Evolutionary conservation across 1,140 invertebrate species (phyloP).

Genomic region (Eurosta solidaginis): DNA sequence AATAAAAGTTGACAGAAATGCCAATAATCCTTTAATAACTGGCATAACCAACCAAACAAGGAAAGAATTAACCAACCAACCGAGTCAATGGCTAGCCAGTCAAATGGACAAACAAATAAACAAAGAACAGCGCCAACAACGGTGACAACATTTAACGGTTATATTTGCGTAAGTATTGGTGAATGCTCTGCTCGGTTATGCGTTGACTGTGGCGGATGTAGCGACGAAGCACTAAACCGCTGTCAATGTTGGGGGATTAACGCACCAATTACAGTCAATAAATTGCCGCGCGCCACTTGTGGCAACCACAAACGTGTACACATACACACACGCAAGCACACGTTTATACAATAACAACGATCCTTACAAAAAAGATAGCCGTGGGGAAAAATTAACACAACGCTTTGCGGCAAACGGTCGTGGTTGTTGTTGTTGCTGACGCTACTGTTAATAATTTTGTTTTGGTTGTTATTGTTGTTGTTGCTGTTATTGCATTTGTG

Average conservation of each 20-base stretch:
- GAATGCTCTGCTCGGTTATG: neutral
- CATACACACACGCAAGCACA: neutral
- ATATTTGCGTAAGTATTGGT: neutral
- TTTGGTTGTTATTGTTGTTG: neutral
- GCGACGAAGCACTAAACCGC: slow-evolving; percentile 44
- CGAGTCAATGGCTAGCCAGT: neutral
- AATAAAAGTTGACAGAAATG: slow-evolving; percentile 28
- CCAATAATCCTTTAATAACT: slow-evolving; percentile 27
- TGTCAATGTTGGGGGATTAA: slow-evolving; percentile 58
- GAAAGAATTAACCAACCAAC: neutral
- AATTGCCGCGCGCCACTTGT: slow-evolving; percentile 16
- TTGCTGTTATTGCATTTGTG: slow-evolving; percentile 7
- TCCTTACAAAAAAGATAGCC: neutral
- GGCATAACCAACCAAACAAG: neutral
- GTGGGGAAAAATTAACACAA: neutral
- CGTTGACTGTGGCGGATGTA: neutral
- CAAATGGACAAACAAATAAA: neutral
- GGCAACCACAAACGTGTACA: neutral
- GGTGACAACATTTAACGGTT: slow-evolving; percentile 1
- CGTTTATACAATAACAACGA: neutral
- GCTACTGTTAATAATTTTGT: neutral
- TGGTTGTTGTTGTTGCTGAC: neutral
- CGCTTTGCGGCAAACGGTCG: neutral
- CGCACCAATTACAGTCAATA: slow-evolving; percentile 51
- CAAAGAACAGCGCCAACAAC: neutral